Evolutionary conservation across 2,888 invertebrate genomes (phyloP), one percentile per base, ranked within the genome.

Genomic region (Thalpophila matura): DNA sequence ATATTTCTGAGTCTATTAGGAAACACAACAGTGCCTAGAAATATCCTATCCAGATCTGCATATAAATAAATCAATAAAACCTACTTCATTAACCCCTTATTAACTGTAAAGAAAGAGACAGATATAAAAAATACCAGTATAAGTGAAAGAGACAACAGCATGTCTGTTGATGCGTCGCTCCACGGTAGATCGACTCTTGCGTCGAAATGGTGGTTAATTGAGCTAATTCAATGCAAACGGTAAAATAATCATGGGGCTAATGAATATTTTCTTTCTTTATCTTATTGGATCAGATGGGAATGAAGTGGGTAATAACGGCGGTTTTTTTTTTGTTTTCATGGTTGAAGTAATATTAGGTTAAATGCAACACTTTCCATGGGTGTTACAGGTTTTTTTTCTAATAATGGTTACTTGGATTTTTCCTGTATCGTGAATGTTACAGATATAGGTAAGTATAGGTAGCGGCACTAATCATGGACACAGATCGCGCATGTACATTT

Each of bases 211-310:
- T 76, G 37, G 51, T 31, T 47, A 83, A 86, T 84, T 76, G 75
- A 82, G 78, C 71, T 85, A 85, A 88, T 86, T 77, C 58, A 65
- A 86, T 86, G 81, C 75, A 62, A 90, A 90, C 89, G 86, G 90
- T 89, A 87, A 74, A 84, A 77, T 81, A 82, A 87, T 86, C 76
- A 80, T 71, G 57, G 54, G 10, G 33, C 31, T 73, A 58, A 50
- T 78, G 81, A 80, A 79, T 81, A 57, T 53, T 63, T 82, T 79
- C 71, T 22, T 61, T 54, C 29, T 31, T 73, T 47, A 43, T 61
- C 53, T 58, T 20, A 49, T 38, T 43, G 9, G 38, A 71, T 51
- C 70, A 38, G 29, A 9, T 37, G 14, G 16, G n/a, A 37, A 40
- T 53, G 27, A 42, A 54, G 63, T n/a, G n/a, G n/a, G n/a, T 62